Conservation (phyloP, 2,113 vertebrate species). For the Nesogale talazaci region DNA sequence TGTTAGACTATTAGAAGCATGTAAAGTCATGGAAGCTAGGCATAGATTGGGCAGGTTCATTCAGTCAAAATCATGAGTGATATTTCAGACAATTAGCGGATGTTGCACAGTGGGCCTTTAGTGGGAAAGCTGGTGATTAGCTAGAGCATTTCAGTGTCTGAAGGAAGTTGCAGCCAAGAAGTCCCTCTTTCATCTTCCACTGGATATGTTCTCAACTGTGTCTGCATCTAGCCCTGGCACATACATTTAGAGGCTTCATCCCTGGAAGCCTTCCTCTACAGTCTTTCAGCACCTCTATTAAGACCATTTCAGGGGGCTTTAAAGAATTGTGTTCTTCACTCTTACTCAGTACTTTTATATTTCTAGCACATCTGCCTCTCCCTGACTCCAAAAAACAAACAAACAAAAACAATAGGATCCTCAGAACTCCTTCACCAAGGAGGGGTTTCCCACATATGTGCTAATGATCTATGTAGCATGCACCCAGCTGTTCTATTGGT, state of each 20-base stretch:
- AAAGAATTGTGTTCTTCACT: neutral
- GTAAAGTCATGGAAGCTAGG: neutral
- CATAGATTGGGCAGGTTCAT: neutral
- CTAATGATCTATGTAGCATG: too few species aligned
- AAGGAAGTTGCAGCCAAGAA: neutral
- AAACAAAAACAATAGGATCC: too few species aligned
- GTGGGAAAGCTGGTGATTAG: neutral
- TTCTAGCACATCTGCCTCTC: neutral
- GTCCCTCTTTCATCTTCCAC: neutral
- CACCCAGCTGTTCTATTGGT: too few species aligned
- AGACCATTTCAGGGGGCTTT: neutral
- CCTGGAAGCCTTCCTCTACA: neutral
- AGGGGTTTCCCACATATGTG: too few species aligned
- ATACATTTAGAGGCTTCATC: neutral
- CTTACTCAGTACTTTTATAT: neutral
- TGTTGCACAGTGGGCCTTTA: too few species aligned
- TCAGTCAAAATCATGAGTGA: neutral
- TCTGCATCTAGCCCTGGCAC: neutral
- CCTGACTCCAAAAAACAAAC: neutral
- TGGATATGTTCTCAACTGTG: neutral
- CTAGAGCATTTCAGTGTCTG: neutral
- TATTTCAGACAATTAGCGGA: neutral
- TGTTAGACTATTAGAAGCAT: neutral
- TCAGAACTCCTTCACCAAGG: too few species aligned
- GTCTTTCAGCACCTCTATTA: neutral